These are phyloP conservation scores for Plebejus melissa DNA, from an alignment of 2,888 invertebrate genomes.

Conservation along the genomic window DNA sequence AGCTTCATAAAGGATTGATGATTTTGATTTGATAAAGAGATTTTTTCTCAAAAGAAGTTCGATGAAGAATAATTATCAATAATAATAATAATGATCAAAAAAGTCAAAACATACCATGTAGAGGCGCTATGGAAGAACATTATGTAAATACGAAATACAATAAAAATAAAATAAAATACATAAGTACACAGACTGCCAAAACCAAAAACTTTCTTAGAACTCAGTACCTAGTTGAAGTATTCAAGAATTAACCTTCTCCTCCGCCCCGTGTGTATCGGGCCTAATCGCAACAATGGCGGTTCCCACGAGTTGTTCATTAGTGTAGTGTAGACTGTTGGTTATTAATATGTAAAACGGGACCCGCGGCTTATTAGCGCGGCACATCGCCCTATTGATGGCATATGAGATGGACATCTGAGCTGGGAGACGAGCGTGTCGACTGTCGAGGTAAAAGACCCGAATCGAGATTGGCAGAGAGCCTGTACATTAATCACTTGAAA, in stretches of 20 bases:
- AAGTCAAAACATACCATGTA: no score
- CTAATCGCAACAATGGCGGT: conserved; percentile 42
- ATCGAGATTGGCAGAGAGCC: no score
- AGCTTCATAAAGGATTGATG: no score
- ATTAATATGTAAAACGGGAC: conserved; percentile 64
- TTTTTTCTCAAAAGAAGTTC: no score
- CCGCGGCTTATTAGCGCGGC: conserved; percentile 48
- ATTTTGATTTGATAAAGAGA: no score
- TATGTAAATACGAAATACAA: no score
- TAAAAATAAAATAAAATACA: no score
- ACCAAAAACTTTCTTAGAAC: not conserved
- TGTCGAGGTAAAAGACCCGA: not conserved
- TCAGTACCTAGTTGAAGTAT: no score
- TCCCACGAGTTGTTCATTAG: conserved; percentile 67
- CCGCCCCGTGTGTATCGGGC: not conserved
- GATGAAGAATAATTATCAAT: no score
- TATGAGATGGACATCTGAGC: not conserved
- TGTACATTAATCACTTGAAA: no score
- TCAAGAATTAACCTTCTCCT: not conserved
- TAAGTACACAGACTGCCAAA: not conserved
- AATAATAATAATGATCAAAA: no score
- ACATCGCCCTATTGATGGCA: conserved; percentile 1
- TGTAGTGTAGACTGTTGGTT: conserved; percentile 58
- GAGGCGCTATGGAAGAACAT: no score
- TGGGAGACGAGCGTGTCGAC: not conserved